phyloP scores from a whole-genome alignment of 2,797 vertebrate genomes.

The Peromyscus eremicus region DNA sequence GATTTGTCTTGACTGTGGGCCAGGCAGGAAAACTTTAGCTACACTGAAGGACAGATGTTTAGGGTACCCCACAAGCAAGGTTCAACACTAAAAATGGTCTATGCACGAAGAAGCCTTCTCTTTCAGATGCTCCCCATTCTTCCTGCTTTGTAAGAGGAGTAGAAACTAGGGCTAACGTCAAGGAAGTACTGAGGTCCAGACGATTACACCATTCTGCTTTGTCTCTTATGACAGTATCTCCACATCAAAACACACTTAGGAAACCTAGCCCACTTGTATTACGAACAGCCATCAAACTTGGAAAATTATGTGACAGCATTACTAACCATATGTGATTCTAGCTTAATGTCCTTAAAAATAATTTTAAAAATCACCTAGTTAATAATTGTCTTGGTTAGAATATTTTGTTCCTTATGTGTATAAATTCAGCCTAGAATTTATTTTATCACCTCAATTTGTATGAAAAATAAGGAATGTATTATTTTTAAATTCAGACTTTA shows the following conservation, averaged over 20 bases:
- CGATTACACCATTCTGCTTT: background rate
- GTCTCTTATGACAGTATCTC: background rate
- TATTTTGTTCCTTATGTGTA: background rate
- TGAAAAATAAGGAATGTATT: background rate
- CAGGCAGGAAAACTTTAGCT: too few species aligned
- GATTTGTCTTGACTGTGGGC: too few species aligned
- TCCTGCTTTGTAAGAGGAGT: background rate
- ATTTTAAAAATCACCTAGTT: background rate
- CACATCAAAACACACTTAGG: background rate
- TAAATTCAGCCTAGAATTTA: background rate
- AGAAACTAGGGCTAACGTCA: background rate
- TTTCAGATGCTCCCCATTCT: fast-evolving
- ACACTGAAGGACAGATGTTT: background rate
- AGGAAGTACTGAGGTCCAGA: background rate
- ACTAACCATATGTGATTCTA: background rate
- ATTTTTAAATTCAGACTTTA: background rate
- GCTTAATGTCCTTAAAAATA: background rate
- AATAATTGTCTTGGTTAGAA: background rate
- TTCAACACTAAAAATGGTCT: background rate
- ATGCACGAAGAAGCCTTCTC: background rate
- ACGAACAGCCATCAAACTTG: background rate
- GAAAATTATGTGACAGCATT: background rate
- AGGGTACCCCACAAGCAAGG: background rate
- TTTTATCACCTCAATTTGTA: background rate
- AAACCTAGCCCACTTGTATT: background rate